Percentiles rank a stretch among this genome's conserved stretches.
phyloP scores from a whole-genome alignment of 2,797 vertebrate genomes.

The Xerus rutilus region DNA sequence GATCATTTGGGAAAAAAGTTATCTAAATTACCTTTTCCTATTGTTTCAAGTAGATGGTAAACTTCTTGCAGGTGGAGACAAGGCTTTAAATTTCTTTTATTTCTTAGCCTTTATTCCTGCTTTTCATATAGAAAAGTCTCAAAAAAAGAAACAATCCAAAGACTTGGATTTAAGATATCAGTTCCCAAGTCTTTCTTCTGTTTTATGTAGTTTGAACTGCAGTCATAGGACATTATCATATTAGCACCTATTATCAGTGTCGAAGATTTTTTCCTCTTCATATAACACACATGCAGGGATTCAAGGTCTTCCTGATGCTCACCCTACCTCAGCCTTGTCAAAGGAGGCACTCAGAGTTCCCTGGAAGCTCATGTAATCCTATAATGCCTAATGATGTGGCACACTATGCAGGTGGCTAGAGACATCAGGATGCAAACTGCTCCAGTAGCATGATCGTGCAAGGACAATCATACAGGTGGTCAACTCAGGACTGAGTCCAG shows the following conservation, averaged over 20 bases:
- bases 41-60: constrained; percentile 32
- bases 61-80: neutral
- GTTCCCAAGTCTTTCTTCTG: neutral
- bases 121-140: constrained; percentile 7
- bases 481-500: neutral
- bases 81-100: neutral
- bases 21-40: neutral
- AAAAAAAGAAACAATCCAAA: neutral
- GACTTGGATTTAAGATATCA: neutral
- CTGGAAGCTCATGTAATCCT: neutral
- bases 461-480: neutral
- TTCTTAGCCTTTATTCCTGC: constrained; percentile 6
- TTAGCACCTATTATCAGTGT: neutral
- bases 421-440: neutral
- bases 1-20: constrained; percentile 8
- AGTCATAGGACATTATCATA: neutral
- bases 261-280: neutral
- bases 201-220: neutral
- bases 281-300: neutral
- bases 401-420: neutral
- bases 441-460: neutral
- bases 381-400: neutral
- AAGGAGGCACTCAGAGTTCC: neutral
- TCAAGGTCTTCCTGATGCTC: neutral
- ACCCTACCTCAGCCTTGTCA: neutral